These are phyloP conservation scores for Cryptomyrus ogoouensis DNA, from an alignment of 2,113 vertebrate species.

Conservation along the genomic window DNA sequence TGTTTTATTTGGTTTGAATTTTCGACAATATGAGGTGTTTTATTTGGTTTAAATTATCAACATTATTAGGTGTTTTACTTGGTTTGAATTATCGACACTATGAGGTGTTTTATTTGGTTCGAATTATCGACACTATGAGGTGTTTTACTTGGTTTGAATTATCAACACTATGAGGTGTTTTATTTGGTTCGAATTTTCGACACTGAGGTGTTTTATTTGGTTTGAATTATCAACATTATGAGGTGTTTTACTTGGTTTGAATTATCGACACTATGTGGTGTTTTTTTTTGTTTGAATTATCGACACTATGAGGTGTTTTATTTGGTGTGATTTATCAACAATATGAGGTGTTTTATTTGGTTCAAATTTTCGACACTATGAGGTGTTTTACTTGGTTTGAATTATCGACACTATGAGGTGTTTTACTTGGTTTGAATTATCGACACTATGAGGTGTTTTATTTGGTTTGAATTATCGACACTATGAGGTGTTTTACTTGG, in stretches of 20 bases:
- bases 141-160: not conserved
- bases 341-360: not conserved
- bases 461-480: no score
- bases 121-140: not conserved
- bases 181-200: not conserved
- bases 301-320: not conserved
- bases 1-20: not conserved
- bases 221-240: not conserved
- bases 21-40: not conserved
- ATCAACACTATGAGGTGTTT: no score
- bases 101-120: not conserved
- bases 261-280: not conserved
- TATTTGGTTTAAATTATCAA: not conserved
- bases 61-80: no score
- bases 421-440: no score
- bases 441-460: no score
- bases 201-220: not conserved
- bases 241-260: not conserved
- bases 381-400: no score
- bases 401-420: no score
- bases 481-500: no score
- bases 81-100: no score
- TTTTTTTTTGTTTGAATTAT: not conserved
- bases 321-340: not conserved
- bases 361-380: not conserved